Conservation (phyloP, 2,797 vertebrate genomes). For the Anableps anableps region DNA sequence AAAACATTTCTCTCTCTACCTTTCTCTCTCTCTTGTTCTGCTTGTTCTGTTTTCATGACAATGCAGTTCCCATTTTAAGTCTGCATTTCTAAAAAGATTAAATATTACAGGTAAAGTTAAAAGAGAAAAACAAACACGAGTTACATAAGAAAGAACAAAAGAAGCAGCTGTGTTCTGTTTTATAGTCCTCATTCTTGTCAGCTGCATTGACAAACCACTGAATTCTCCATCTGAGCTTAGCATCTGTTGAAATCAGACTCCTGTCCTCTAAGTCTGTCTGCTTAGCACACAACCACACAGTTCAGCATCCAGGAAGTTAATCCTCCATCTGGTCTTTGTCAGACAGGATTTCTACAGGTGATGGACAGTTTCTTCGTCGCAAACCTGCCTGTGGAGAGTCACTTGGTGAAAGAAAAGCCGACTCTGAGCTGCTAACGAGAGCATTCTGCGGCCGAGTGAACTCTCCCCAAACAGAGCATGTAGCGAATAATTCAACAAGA, state of each 20-base stretch:
- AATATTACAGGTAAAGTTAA: neutral
- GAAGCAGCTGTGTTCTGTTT: neutral
- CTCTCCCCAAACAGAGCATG: slow-evolving; percentile 72
- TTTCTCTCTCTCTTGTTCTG: too few species aligned
- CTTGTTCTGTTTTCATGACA: neutral
- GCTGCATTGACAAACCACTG: slow-evolving; percentile 15
- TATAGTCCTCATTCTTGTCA: slow-evolving; percentile 23
- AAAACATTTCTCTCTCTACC: too few species aligned
- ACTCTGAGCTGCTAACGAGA: slow-evolving; percentile 70
- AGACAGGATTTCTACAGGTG: slow-evolving; percentile 66
- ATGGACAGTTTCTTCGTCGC: slow-evolving; percentile 52
- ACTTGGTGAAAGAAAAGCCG: slow-evolving; percentile 55
- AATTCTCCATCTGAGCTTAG: slow-evolving; percentile 42
- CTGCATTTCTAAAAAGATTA: neutral
- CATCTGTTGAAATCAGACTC: slow-evolving; percentile 66
- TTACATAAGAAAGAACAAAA: neutral
- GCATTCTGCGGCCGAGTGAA: slow-evolving; percentile 62
- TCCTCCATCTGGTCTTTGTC: slow-evolving; percentile 66
- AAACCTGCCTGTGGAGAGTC: slow-evolving; percentile 36
- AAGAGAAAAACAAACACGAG: neutral
- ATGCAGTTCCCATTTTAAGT: too few species aligned
- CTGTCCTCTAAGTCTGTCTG: slow-evolving; percentile 40
- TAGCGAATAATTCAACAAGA: slow-evolving; percentile 76
- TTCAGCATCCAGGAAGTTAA: slow-evolving; percentile 67
- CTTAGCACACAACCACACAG: slow-evolving; percentile 56